phyloP scores from a whole-genome alignment of 1,140 invertebrate species.

The Pentalonia nigronervosa region DNA sequence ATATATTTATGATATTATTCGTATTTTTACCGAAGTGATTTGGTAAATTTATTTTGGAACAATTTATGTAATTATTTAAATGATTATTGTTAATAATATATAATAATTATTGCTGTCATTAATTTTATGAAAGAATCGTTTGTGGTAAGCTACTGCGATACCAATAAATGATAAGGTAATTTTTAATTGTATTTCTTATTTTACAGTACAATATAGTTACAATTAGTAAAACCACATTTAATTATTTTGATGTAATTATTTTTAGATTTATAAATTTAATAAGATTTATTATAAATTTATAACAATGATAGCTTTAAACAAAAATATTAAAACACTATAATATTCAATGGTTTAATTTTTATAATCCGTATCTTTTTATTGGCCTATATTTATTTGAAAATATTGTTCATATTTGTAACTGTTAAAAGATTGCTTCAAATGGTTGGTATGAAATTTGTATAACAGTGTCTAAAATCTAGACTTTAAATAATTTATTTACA shows the following conservation, averaged over 20 bases:
- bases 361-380: not conserved
- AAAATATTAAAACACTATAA: not conserved
- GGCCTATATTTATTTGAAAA: not conserved
- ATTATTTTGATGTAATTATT: not conserved
- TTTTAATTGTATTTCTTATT: not conserved
- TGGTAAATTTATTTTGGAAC: not conserved
- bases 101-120: not conserved
- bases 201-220: not conserved
- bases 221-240: not conserved
- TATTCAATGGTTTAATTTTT: not conserved
- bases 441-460: no score
- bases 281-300: not conserved
- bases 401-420: no score
- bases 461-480: not conserved
- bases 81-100: not conserved
- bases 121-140: not conserved
- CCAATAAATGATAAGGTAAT: not conserved
- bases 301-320: not conserved
- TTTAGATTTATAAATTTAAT: not conserved
- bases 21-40: not conserved
- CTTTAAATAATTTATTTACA: not conserved
- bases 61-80: not conserved
- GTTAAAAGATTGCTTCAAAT: no score
- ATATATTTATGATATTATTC: not conserved
- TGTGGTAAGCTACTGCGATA: not conserved